Percentiles rank a stretch among this genome's conserved stretches.
These are phyloP conservation scores for Cyprinodon brontotheroides DNA, from an alignment of 2,113 vertebrate genomes.

Conservation along the genomic window DNA sequence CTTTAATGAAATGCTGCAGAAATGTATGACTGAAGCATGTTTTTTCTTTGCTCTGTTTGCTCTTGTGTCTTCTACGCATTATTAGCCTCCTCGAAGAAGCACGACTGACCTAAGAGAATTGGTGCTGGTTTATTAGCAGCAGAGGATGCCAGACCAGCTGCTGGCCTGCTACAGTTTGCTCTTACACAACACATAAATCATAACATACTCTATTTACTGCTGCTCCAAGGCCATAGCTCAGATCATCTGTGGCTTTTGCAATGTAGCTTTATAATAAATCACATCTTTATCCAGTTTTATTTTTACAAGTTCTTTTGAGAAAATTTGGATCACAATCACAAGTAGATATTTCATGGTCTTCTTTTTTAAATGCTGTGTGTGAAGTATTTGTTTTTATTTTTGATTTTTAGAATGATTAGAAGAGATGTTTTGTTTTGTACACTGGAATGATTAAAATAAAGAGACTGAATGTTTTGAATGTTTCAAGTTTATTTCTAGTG, in stretches of 20 bases:
- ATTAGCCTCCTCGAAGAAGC: conserved; percentile 11
- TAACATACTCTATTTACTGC: not conserved
- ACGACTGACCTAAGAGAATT: conserved; percentile 6
- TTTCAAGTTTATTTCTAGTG: not conserved
- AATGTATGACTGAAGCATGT: not conserved
- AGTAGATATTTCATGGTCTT: not conserved
- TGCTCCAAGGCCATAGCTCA: not conserved
- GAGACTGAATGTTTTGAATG: not conserved
- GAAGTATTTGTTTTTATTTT: not conserved
- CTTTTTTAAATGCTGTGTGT: not conserved
- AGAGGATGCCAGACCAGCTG: conserved; percentile 3
- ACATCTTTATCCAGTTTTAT: not conserved
- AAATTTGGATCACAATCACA: not conserved
- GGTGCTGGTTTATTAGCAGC: conserved; percentile 13
- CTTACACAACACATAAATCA: not conserved
- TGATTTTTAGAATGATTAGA: not conserved
- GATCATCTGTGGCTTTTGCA: not conserved
- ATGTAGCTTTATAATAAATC: not conserved
- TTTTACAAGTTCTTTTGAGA: no score
- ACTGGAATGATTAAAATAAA: not conserved
- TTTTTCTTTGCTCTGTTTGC: conserved; percentile 1
- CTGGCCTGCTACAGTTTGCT: conserved; percentile 4
- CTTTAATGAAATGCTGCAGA: not conserved
- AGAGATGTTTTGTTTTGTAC: not conserved
- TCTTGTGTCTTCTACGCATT: not conserved